Conservation (phyloP, 1,140 invertebrate genomes). For the Danaus plexippus region DNA sequence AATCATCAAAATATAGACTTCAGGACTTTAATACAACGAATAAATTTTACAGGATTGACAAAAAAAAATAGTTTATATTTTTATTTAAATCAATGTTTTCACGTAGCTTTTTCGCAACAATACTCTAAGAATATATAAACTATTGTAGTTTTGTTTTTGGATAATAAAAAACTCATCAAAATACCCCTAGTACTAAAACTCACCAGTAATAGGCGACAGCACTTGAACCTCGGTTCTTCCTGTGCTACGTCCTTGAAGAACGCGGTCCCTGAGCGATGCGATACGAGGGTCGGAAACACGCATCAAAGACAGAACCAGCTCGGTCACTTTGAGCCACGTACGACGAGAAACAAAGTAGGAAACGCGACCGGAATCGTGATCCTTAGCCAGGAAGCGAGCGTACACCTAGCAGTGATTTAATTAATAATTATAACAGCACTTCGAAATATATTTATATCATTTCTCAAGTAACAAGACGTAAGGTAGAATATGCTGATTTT, state of each 20-base stretch:
- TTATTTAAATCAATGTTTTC: too few relatives aligned
- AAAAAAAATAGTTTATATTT: too few relatives aligned
- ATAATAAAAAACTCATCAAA: too few relatives aligned
- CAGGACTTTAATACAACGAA: too few relatives aligned
- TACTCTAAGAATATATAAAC: too few relatives aligned
- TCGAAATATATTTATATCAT: too few relatives aligned
- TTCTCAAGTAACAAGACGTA: too few relatives aligned
- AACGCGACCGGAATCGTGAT: constrained; percentile 92
- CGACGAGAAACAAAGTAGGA: constrained; percentile 91
- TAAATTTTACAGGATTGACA: too few relatives aligned
- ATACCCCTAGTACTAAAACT: constrained; percentile 4
- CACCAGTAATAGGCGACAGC: constrained; percentile 87
- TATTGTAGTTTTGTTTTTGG: too few relatives aligned
- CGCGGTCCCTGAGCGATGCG: constrained; percentile 83
- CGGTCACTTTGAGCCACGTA: constrained; percentile 90
- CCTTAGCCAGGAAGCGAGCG: constrained; percentile 89
- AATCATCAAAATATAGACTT: too few relatives aligned
- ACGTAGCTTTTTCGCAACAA: too few relatives aligned
- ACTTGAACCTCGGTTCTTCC: constrained; percentile 95
- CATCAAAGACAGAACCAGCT: constrained; percentile 87
- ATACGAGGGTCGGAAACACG: constrained; percentile 91
- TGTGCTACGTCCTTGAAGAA: constrained; percentile 88
- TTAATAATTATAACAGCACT: not conserved
- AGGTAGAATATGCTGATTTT: too few relatives aligned
- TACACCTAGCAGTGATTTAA: constrained; percentile 72